Percentiles rank a stretch among this genome's conserved stretches.
These are phyloP conservation scores for Sesia apiformis DNA, from an alignment of 2,888 invertebrate species.

Conservation along the genomic window DNA sequence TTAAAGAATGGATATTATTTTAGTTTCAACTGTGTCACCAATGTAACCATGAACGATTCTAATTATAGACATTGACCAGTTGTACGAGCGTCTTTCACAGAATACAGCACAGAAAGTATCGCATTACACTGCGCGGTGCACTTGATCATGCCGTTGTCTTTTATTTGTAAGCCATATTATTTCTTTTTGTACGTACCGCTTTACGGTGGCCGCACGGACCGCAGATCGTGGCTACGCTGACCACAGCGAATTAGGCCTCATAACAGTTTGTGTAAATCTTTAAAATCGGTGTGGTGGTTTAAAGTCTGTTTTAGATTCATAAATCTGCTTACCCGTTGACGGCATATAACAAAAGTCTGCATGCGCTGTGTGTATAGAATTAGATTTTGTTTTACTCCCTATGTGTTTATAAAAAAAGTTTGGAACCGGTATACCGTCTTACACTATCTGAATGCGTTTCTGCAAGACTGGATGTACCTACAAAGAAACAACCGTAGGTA, in stretches of 20 bases:
- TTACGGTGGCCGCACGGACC: slow-evolving; percentile 48
- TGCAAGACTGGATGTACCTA: too few relatives aligned
- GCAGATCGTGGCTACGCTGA: slow-evolving; percentile 40
- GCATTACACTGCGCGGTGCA: slow-evolving; percentile 61
- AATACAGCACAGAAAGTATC: slow-evolving; percentile 58
- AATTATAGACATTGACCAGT: slow-evolving; percentile 45
- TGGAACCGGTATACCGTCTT: too few relatives aligned
- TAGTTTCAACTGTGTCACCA: slow-evolving; percentile 23
- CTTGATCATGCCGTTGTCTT: slow-evolving; percentile 67
- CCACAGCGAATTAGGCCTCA: slow-evolving; percentile 24
- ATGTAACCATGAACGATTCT: slow-evolving; percentile 32
- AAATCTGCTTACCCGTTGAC: too few relatives aligned
- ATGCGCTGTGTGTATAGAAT: too few relatives aligned
- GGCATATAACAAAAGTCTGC: too few relatives aligned
- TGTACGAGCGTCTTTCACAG: slow-evolving; percentile 19
- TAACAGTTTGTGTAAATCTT: slow-evolving; percentile 24
- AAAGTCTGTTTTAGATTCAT: too few relatives aligned
- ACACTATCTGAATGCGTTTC: too few relatives aligned
- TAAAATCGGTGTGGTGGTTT: slow-evolving; percentile 22
- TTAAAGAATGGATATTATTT: slow-evolving; percentile 17
- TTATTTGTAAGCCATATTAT: slow-evolving; percentile 46
- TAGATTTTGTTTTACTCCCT: too few relatives aligned
- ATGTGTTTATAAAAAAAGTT: too few relatives aligned
- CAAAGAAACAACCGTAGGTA: too few relatives aligned
- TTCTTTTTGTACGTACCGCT: slow-evolving; percentile 45